Base-by-base conservation (phyloP, 2,797 vertebrate genomes). In the Rhodeus uyekii region DNA sequence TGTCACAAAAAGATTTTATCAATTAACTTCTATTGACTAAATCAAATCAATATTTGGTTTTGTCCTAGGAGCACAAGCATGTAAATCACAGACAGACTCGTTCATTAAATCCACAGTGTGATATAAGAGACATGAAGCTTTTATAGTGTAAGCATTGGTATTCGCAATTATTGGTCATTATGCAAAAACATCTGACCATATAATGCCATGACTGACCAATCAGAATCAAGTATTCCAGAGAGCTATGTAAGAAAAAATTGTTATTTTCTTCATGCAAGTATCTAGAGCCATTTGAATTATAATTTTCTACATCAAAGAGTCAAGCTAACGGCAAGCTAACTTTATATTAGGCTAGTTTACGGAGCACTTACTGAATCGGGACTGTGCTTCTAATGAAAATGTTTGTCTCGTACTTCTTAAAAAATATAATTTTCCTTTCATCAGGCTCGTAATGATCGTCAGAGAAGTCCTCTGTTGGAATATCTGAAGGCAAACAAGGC, bases 361-460 rank as follows among this genome's bases (percentile, higher is more conserved):
- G 9, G 22, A 5, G 22, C 34, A 27, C 50, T 24, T 27, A 27
- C 48, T 16, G 14, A 74, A 55, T 18, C 34, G 1, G 22, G 32
- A 38, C 48, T 36, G 32, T 73, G 32, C 71, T 38, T 73, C 32
- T 18, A 73, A 73, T 55, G 8, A 74, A 74, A 74, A 18, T 27
- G 14, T 27, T 74, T 58, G 72, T 27, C 58, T 74, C 22, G 14
- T 55, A 24, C 32, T 55, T 53, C 5, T 6, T 48, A 22, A 53
- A 73, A 48, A 7, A 72, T 38, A 53, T 16, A 9, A 38, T 24
- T 53, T 38, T 72, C 19, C 22, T 22, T 38, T 55, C 48, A 74
- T 58, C 4, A 1, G 14, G 72, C 72, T 74, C 8, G 5, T 58
- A 27, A 74, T 58, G 14, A 55, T 27, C n/a, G n/a, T n/a, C n/a